A percentile compares a stretch with the other conserved stretches of the same genome.
Conservation (phyloP, 2,797 vertebrate species). For the Hephaestus fuliginosus region DNA sequence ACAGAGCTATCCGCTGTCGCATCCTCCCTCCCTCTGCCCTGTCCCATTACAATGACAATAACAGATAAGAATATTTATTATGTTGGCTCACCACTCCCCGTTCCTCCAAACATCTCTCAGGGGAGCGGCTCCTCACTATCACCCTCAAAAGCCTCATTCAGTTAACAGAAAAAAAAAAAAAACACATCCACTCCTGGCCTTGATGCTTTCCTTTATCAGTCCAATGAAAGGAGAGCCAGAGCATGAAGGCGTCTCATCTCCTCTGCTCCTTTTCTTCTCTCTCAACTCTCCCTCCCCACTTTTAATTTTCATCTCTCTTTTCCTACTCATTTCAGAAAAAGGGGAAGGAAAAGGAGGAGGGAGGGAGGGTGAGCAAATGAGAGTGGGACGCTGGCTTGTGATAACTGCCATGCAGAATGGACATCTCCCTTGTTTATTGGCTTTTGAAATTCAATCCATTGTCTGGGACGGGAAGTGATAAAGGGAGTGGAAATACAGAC, state of each 20-base stretch:
- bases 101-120: conserved; percentile 84
- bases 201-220: conserved; percentile 84
- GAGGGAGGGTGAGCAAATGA: conserved; percentile 72
- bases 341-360: conserved; percentile 48
- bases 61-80: conserved; percentile 87
- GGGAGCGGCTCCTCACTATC: conserved; percentile 82
- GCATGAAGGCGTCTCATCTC: conserved; percentile 81
- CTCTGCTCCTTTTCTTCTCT: conserved; percentile 75
- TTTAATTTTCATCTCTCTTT: conserved; percentile 83
- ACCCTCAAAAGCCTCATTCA: conserved; percentile 82
- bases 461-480: conserved; percentile 86
- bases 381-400: conserved; percentile 81
- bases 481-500: conserved; percentile 86
- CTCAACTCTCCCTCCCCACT: conserved; percentile 76
- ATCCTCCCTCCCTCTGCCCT: conserved; percentile 78
- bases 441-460: conserved; percentile 90
- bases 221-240: conserved; percentile 80
- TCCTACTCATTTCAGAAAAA: conserved; percentile 77
- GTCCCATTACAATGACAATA: conserved; percentile 86
- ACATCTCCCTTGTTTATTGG: conserved; percentile 89
- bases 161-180: conserved; percentile 73
- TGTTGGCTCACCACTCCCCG: conserved; percentile 83
- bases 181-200: conserved; percentile 80
- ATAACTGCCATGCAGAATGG: conserved; percentile 87
- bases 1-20: conserved; percentile 79